These are phyloP conservation scores for Porites lobata DNA, from an alignment of 92 coral and sea anemone genomes.

Conservation along the genomic window DNA sequence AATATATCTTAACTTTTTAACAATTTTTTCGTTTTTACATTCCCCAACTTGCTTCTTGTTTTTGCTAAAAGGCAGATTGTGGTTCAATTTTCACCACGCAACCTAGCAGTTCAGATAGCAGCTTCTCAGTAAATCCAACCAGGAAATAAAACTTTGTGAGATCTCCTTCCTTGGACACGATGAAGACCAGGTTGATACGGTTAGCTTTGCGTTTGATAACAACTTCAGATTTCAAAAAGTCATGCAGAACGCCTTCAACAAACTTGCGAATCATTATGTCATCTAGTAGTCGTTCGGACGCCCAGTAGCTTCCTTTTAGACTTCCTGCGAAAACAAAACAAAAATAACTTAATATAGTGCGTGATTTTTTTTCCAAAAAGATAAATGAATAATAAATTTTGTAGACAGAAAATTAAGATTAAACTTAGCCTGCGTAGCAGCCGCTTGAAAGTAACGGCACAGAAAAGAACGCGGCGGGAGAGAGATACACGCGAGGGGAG, in stretches of 20 bases:
- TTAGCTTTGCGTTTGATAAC: constrained; percentile 94
- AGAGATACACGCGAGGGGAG: too few species aligned
- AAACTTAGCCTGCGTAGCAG: too few species aligned
- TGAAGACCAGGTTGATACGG: constrained; percentile 82
- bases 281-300: constrained; percentile 94
- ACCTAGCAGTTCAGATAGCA: constrained; percentile 83
- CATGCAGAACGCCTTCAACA: constrained; percentile 96
- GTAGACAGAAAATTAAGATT: too few species aligned
- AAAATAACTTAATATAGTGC: neutral
- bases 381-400: neutral
- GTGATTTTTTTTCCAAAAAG: neutral
- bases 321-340: constrained; percentile 67
- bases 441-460: too few species aligned
- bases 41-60: too few species aligned
- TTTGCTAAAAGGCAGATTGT: constrained; percentile 59
- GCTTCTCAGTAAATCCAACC: constrained; percentile 89
- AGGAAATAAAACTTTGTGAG: constrained; percentile 89
- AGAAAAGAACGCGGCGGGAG: too few species aligned
- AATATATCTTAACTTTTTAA: too few species aligned
- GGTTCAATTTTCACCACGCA: constrained; percentile 94
- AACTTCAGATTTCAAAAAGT: constrained; percentile 85
- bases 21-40: neutral
- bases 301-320: constrained; percentile 91
- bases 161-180: constrained; percentile 74
- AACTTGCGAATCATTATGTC: constrained; percentile 95